Conservation (phyloP, 2,113 vertebrate species). For the Callospermophilus lateralis region DNA sequence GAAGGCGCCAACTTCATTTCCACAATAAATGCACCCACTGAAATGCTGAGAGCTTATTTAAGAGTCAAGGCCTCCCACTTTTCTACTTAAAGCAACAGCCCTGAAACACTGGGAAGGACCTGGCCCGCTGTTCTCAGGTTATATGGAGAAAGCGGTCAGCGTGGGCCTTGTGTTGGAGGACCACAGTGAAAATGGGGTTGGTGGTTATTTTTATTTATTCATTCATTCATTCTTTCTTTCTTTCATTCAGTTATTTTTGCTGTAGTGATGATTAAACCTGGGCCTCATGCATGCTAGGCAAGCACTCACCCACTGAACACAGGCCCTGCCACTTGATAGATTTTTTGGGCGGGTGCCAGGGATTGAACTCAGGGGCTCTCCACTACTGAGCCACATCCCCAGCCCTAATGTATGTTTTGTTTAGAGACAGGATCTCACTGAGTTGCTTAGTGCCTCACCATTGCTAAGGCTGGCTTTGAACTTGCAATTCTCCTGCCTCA, state of each 20-base stretch:
- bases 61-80: not conserved
- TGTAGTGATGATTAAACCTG: too few relatives aligned
- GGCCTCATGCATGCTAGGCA: not conserved
- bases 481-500: too few relatives aligned
- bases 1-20: not conserved
- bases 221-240: too few relatives aligned
- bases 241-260: too few relatives aligned
- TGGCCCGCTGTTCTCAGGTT: too few relatives aligned
- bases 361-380: too few relatives aligned
- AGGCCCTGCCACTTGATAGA: not conserved
- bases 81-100: not conserved
- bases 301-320: not conserved
- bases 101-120: not conserved
- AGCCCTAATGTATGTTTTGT: too few relatives aligned
- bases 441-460: too few relatives aligned
- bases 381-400: too few relatives aligned
- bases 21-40: not conserved
- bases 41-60: not conserved
- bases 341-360: not conserved
- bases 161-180: not conserved
- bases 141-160: accelerated
- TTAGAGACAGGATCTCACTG: too few relatives aligned
- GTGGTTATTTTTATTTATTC: not conserved
- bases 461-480: too few relatives aligned
- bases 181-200: not conserved